Percentiles rank a stretch among this genome's conserved stretches.
Evolutionary conservation across 2,888 invertebrate species (phyloP).

Genomic region (Eupithecia subfuscata): DNA sequence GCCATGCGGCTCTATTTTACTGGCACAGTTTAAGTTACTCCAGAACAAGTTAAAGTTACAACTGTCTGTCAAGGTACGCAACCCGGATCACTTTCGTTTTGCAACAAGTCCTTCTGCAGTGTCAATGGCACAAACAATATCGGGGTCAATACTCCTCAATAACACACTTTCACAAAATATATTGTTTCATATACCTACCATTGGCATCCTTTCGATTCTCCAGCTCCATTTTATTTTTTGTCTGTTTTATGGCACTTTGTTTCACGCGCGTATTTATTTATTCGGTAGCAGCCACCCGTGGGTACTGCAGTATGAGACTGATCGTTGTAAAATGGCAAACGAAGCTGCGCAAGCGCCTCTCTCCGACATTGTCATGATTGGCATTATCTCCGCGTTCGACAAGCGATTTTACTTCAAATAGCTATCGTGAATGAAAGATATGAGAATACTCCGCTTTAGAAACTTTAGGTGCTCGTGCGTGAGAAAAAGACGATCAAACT

Average conservation of each 20-base stretch:
- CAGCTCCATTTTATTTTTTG: conserved; percentile 27
- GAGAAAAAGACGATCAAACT: background rate
- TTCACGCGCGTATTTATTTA: conserved; percentile 22
- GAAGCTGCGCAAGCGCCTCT: conserved; percentile 27
- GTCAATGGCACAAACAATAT: conserved; percentile 31
- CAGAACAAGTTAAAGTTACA: conserved; percentile 3
- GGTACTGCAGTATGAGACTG: conserved; percentile 16
- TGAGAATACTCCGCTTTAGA: background rate
- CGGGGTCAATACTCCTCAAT: conserved; percentile 20
- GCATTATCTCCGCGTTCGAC: conserved; percentile 9
- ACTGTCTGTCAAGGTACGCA: background rate
- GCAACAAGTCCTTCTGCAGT: conserved; percentile 29
- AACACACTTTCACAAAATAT: conserved; percentile 19
- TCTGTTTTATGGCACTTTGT: conserved; percentile 7
- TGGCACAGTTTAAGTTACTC: background rate
- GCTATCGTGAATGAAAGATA: background rate
- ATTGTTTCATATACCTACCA: conserved; percentile 15
- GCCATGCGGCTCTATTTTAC: background rate
- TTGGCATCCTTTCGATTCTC: conserved; percentile 29
- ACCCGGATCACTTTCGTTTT: conserved; percentile 32
- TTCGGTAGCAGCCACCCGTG: conserved; percentile 15
- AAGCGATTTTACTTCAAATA: conserved; percentile 4
- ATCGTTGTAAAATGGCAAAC: conserved; percentile 18
- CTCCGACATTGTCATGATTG: conserved; percentile 23
- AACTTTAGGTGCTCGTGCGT: background rate